A percentile compares a stretch with the other conserved stretches of the same genome.
Evolutionary conservation across 1,140 invertebrate species (phyloP).

Genomic region (Periplaneta americana): DNA sequence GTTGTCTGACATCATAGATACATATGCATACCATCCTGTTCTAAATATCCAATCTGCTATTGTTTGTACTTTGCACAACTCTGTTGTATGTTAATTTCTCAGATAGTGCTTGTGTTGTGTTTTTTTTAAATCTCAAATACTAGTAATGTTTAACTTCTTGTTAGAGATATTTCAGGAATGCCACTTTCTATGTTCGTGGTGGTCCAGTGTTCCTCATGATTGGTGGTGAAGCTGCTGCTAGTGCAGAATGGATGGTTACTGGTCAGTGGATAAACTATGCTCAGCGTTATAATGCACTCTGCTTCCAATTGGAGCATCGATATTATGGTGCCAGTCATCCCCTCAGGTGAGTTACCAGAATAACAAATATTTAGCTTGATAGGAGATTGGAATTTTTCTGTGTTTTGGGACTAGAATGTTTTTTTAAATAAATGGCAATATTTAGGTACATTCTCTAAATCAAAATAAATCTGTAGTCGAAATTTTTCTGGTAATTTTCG

Average conservation of each 20-base stretch:
- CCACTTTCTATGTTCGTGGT: slow-evolving; percentile 59
- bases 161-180: slow-evolving; percentile 76
- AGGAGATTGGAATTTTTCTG: no score
- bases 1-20: no score
- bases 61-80: not conserved
- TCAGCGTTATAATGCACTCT: slow-evolving; percentile 69
- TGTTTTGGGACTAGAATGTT: no score
- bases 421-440: no score
- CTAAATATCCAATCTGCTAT: not conserved
- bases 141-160: not conserved
- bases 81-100: not conserved
- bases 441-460: no score
- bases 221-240: slow-evolving; percentile 70
- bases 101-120: not conserved
- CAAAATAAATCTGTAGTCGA: no score
- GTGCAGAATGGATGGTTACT: slow-evolving; percentile 73
- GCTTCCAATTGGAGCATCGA: slow-evolving; percentile 85
- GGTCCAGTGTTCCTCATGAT: slow-evolving; percentile 87
- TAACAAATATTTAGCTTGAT: no score
- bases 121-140: not conserved
- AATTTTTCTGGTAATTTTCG: no score
- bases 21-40: no score
- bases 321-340: slow-evolving; percentile 93
- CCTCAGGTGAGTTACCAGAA: slow-evolving; percentile 56
- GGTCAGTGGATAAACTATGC: slow-evolving; percentile 82